Evolutionary conservation across 2,113 vertebrate species (phyloP), one percentile per base, ranked within the genome.

Genomic region (Sterrhoptilus dennistouni): DNA sequence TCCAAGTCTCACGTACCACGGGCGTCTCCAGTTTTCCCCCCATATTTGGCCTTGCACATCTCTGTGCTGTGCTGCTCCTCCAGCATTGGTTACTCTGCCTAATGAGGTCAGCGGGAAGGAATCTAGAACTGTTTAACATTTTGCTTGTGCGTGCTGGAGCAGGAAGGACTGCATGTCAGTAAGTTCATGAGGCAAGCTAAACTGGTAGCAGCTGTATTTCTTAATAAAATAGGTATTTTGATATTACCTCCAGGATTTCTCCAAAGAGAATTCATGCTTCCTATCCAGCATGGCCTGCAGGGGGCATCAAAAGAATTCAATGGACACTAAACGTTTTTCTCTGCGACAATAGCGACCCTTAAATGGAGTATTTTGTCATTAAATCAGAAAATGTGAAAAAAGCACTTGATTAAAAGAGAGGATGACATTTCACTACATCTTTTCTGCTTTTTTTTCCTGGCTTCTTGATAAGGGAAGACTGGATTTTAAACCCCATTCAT

Each of bases 241-340:
- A 27, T 25, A 25, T 2, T 50, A 40, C 27, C 14, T 44, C 4
- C 29, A 21, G 27, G 52, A 20, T 53, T 63, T 83, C 57, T 40
- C 16, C 6, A 3, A 18, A 1, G 7, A 71, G 40, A 13, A 50
- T 87, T 88, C 68, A 28, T 31, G 66, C 28, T 95, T 74, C 33
- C 47, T 83, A 59, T n/a, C 42, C 61, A 23, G 33, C 66, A 5
- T 36, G 65, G 60, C 97, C 98, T 97, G 96, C 93, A 98, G 98
- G 66, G 96, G 98, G 97, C 97, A 94, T 91, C 75, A 91, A 81
- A 97, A 97, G 95, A 97, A 96, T 52, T 96, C 72, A 11, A 11
- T 85, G 92, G 69, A 50, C n/a, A 3, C 36, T 16, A 42, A 80
- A 79, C 23, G 13, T 45, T 5, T 8, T 80, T 47, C 36, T 49